Evolutionary conservation across 2,888 invertebrate genomes (phyloP), one percentile per base, ranked within the genome.

Genomic region (Homarus gammarus): DNA sequence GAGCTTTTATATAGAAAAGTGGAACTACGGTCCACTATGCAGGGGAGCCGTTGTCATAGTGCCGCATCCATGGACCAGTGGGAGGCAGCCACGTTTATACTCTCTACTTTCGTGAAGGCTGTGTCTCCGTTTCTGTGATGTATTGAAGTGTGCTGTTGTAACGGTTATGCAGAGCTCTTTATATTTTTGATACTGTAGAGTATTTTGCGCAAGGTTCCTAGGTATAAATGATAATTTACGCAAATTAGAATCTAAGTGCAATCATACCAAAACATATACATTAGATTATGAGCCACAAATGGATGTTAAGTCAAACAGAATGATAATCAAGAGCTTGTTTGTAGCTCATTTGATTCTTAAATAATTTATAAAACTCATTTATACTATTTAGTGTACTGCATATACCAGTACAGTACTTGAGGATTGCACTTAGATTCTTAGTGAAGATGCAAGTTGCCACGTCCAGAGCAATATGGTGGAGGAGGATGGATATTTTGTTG

Each of bases 151-250:
- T 90, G 91, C 91, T 91, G 90, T 91, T 91, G 91, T 91, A 87
- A 85, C 90, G 91, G 91, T 90, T 90, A 90, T 89, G 91, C 90
- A 91, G 91, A 91, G 91, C 90, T 91, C 91, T 91, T 91, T 91
- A 91, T 91, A 91, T 91, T 91, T 91, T 91, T 91, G 90, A 91
- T 91, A 91, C 90, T 91, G 87, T 91, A 91, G 90, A 90, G 91
- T 91, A 91, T 90, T 91, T 91, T 91, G 91, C 91, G 91, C 90
- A 90, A 85, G 91, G 91, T 91, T 91, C 91, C 91, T 91, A 91
- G 87, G 90, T 91, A 85, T 90, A 91, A 90, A 81, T 87, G 90
- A 82, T 90, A 81, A 89, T 89, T 85, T 89, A 84, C 81, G 78
- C 73, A 49, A 88, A 38, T 73, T 64, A 40, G 83, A 81, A 89